phyloP scores from a whole-genome alignment of 1,140 invertebrate species.

The Drosophila watanabei region DNA sequence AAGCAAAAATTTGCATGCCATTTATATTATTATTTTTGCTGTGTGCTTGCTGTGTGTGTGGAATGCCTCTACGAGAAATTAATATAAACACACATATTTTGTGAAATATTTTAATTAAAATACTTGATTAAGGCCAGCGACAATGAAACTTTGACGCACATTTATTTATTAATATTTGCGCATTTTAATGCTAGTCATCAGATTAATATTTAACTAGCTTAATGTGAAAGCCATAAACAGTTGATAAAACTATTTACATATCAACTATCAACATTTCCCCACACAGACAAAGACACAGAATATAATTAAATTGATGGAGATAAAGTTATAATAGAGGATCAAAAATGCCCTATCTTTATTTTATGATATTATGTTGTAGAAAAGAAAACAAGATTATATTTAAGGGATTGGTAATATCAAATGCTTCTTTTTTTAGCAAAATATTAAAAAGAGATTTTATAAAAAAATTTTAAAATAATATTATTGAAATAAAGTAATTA shows the following conservation, averaged over 20 bases:
- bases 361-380: not conserved
- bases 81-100: conserved; percentile 42
- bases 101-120: conserved; percentile 64
- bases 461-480: too few relatives aligned
- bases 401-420: not conserved
- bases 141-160: conserved; percentile 25
- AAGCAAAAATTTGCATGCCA: conserved; percentile 28
- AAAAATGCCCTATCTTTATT: not conserved
- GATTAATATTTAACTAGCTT: conserved; percentile 22
- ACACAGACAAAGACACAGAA: conserved; percentile 26
- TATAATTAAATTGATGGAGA: conserved; percentile 50
- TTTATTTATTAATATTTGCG: conserved; percentile 33
- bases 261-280: conserved; percentile 28
- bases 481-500: too few relatives aligned
- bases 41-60: conserved; percentile 4
- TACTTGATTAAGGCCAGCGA: conserved; percentile 44
- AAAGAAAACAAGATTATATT: not conserved
- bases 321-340: not conserved
- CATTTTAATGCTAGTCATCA: conserved; percentile 20
- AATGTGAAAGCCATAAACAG: conserved; percentile 33
- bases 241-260: conserved; percentile 65
- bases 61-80: conserved; percentile 24
- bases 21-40: conserved; percentile 33
- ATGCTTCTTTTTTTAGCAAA: not conserved
- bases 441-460: too few relatives aligned